phyloP scores from a whole-genome alignment of 30 jellyfish, hydroid and myxozoan genomes.

The Mastigias papua region DNA sequence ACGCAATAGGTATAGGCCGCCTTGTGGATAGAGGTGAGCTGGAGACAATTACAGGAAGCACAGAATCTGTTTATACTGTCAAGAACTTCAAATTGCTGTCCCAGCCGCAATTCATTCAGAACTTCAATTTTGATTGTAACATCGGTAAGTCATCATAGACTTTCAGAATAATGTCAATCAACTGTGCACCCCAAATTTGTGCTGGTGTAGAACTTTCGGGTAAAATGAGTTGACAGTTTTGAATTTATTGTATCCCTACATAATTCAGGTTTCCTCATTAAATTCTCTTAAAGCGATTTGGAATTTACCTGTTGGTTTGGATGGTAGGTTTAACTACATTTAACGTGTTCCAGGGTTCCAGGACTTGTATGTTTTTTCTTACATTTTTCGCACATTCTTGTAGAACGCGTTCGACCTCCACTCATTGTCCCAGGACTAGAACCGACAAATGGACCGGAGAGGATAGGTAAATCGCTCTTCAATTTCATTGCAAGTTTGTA shows the following conservation, averaged over 20 bases:
- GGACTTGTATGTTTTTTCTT: background rate
- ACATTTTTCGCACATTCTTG: background rate
- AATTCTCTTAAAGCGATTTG: too few species aligned
- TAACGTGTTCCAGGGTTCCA: background rate
- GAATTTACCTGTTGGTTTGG: too few species aligned
- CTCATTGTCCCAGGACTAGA: conserved; percentile 2
- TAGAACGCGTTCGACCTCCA: conserved; percentile 23
- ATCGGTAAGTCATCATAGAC: conserved; percentile 15
- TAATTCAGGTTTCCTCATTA: too few species aligned
- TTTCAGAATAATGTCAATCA: too few species aligned
- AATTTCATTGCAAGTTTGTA: background rate
- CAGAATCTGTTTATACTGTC: conserved; percentile 43
- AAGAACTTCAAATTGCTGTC: conserved; percentile 21
- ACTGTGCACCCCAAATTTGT: too few species aligned
- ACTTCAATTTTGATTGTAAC: conserved; percentile 47
- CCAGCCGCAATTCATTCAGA: conserved; percentile 5
- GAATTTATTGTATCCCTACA: too few species aligned
- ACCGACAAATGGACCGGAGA: conserved; percentile 14
- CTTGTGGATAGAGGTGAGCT: conserved; percentile 48
- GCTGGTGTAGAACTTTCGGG: too few species aligned
- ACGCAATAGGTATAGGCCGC: conserved; percentile 72
- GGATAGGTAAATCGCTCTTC: conserved; percentile 9
- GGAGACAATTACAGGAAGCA: conserved; percentile 64
- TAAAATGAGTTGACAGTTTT: too few species aligned
- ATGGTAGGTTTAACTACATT: too few species aligned